Evolutionary conservation across 2,797 vertebrate species (phyloP), one percentile per base, ranked within the genome.

Genomic region (Melanotaenia pygmaea): DNA sequence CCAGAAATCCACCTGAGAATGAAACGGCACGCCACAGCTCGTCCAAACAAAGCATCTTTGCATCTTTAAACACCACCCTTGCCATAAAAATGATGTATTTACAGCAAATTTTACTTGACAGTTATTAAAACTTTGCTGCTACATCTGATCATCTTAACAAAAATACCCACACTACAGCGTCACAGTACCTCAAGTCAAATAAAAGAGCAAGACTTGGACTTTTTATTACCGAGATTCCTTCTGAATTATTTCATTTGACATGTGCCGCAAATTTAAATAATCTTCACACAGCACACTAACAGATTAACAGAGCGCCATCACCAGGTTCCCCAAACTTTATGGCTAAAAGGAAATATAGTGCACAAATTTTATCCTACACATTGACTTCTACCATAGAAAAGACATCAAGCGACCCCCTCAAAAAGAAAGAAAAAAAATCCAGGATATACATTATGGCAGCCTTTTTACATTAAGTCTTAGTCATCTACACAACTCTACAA

Each of bases 1-100:
- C 97, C 96, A 96, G 71, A 66, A 96, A 94, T 97, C 96, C 96
- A 96, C 97, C 96, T 97, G 97, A 98, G 97, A 97, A 96, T 96
- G 94, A 89, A 91, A 96, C 95, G 96, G 94, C 96, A 89, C 86
- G 94, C 96, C 95, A 96, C 96, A 95, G 96, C 95, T 96, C 95
- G 95, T 95, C 94, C 94, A 95, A 26, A 87, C 89, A 79, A 89
- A 88, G 80, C 95, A 95, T 95, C 96, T 95, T 96, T 96, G 96
- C 96, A 96, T 96, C 95, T 95, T 96, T 94, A 56, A 96, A 96
- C 96, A 87, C 95, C 95, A 96, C 95, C 94, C 96, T 96, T 97
- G 95, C 96, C 95, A 80, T 90, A 88, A 85, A 84, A 90, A 81
- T 78, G 71, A 87, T 79, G 67, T 80, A 88, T 80, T 96, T 95